Conservation (phyloP, 2,888 invertebrate genomes). For the Chelonus formosanus region DNA sequence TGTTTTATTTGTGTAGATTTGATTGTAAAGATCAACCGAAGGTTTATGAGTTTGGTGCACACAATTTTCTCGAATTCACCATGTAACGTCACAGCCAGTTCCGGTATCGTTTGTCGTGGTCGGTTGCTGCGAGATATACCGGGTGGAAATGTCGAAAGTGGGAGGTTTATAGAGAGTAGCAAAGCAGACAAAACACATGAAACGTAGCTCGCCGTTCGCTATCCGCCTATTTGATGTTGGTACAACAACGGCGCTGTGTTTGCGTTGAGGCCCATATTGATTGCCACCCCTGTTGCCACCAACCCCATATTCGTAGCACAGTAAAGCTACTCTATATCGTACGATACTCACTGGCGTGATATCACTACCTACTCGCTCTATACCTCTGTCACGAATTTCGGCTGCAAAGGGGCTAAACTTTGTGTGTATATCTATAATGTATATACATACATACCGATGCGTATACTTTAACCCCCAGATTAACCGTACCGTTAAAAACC, state of each 20-base stretch:
- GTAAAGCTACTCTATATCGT: slow-evolving; percentile 50
- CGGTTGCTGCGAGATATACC: slow-evolving; percentile 35
- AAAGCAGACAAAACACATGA: slow-evolving; percentile 57
- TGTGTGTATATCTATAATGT: slow-evolving; percentile 34
- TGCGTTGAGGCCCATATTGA: slow-evolving; percentile 66
- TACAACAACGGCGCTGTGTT: slow-evolving; percentile 65
- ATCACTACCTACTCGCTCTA: slow-evolving; percentile 16
- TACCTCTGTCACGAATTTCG: slow-evolving; percentile 30
- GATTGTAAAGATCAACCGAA: slow-evolving; percentile 7
- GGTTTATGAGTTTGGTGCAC: slow-evolving; percentile 11
- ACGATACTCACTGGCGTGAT: slow-evolving; percentile 15
- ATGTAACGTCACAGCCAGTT: slow-evolving; percentile 28
- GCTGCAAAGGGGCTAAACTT: slow-evolving; percentile 23
- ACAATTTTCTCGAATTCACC: slow-evolving; percentile 1
- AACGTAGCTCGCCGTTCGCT: slow-evolving; percentile 56
- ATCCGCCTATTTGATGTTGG: slow-evolving; percentile 66
- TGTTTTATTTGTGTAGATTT: not conserved
- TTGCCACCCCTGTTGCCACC: slow-evolving; percentile 63
- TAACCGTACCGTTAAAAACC: slow-evolving; percentile 27
- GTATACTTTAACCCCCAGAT: slow-evolving; percentile 15
- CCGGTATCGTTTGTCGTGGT: slow-evolving; percentile 35
- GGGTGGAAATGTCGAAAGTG: slow-evolving; percentile 48
- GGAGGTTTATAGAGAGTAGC: slow-evolving; percentile 49
- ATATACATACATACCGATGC: slow-evolving; percentile 38
- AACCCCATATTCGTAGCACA: slow-evolving; percentile 44